These are phyloP conservation scores for Ophiothrix spiculata DNA, from an alignment of 35 echinoderm and acorn worm genomes.

Conservation along the genomic window DNA sequence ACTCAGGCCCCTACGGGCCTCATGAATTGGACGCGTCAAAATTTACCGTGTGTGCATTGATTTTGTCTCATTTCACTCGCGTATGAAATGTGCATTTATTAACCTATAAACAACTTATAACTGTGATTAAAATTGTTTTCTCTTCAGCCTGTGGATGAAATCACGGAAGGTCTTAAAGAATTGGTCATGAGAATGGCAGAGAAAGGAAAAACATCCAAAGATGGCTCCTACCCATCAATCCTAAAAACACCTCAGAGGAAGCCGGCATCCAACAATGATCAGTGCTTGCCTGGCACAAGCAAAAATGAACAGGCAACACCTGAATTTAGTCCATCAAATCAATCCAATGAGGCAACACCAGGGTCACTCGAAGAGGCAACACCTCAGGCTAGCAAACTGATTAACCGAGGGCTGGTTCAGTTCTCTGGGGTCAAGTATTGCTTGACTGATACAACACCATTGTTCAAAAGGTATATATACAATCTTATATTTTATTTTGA, in stretches of 20 bases:
- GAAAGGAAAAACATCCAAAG: no score
- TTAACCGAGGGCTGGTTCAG: not conserved
- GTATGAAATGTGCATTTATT: no score
- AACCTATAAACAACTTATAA: no score
- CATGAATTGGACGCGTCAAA: no score
- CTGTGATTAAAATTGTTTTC: no score
- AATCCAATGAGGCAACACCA: not conserved
- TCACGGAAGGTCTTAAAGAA: constrained; percentile 15
- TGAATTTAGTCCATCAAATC: not conserved
- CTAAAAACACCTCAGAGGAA: no score
- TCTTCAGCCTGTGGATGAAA: constrained; percentile 28
- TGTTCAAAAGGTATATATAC: constrained; percentile 28
- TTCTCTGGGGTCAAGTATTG: constrained; percentile 33
- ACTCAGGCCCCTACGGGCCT: no score
- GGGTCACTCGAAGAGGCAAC: not conserved
- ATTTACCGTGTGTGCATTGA: no score
- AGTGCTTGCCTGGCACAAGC: no score
- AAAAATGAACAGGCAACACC: not conserved
- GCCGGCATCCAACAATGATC: no score
- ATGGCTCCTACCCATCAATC: no score
- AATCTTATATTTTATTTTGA: not conserved
- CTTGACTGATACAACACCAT: constrained; percentile 49
- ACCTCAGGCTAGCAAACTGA: not conserved
- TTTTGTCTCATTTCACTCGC: no score
- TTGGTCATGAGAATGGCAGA: not conserved